Evolutionary conservation across 2,113 vertebrate species (phyloP).

Genomic region (Micromys minutus): DNA sequence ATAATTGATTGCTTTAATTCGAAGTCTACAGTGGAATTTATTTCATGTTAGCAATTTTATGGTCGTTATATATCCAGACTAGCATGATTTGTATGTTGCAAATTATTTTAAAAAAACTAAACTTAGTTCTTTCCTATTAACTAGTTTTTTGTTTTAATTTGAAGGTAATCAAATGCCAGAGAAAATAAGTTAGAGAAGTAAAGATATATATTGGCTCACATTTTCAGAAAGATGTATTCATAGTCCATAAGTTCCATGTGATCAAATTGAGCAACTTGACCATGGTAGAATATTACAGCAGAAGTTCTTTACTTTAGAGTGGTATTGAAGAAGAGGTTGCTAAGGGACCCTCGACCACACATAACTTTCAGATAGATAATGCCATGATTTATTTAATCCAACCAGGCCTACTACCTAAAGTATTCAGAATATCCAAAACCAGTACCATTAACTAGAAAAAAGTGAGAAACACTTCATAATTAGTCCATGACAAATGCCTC

Average conservation of each 20-base stretch:
- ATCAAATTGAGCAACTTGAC: too few species aligned
- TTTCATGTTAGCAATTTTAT: not conserved
- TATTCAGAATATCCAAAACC: not conserved
- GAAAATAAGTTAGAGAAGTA: not conserved
- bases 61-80: not conserved
- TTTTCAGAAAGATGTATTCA: not conserved
- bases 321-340: not conserved
- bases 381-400: not conserved
- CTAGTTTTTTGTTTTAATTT: not conserved
- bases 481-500: not conserved
- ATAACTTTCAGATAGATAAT: not conserved
- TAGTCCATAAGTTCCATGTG: too few species aligned
- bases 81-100: not conserved
- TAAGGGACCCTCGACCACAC: not conserved
- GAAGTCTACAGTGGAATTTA: not conserved
- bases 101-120: not conserved
- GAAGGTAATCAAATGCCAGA: not conserved
- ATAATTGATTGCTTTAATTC: slow-evolving; percentile 6
- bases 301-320: not conserved
- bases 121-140: not conserved
- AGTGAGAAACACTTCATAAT: not conserved
- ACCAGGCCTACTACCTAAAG: not conserved
- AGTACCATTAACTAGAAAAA: not conserved
- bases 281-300: not conserved
- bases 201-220: not conserved